Base-by-base conservation (phyloP, 2,888 invertebrate species). In the Molanna angustata region DNA sequence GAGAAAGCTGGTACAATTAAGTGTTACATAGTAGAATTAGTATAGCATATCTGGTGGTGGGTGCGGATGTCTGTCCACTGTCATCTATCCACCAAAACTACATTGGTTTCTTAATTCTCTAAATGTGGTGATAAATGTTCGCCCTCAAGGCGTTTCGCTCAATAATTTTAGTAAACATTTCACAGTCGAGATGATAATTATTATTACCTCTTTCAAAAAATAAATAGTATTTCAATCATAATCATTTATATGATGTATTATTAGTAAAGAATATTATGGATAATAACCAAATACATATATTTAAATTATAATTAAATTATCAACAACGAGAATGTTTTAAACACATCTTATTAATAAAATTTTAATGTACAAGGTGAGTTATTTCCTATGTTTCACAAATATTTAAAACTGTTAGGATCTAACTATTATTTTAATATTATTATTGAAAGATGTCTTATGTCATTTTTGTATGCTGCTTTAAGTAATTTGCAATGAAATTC, bases 181-280 rank as follows among this genome's bases (percentile, higher is more conserved):
- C n/a, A n/a, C n/a, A n/a, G n/a, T n/a, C n/a, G n/a, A n/a, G n/a
- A n/a, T 75, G 73, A 75, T 76, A 73, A 74, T 75, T 74, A 73
- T 75, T 75, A 75, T 73, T 76, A 77, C 76, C 76, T 77, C 76
- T 76, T 76, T 75, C 76, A 72, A 74, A 76, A n/a, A n/a, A n/a
- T n/a, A n/a, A 75, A 69, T 70, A 72, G 69, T 56, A 71, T 72
- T 55, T 45, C 43, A 47, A 72, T 72, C 69, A 73, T 72, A 67
- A 74, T 74, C 75, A 74, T 74, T 74, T 44, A 37, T 58, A 75
- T 53, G 49, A 53, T 51, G 21, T 37, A 46, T 21, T 18, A 3
- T 40, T 39, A 21, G 39, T 48, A 22, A 39, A 13, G 4, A 13
- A 35, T 35, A 27, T 33, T 33, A 14, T 33, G 33, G 16, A 16